Conservation (phyloP, 2,888 invertebrate genomes). For the Asteroscopus sphinx region DNA sequence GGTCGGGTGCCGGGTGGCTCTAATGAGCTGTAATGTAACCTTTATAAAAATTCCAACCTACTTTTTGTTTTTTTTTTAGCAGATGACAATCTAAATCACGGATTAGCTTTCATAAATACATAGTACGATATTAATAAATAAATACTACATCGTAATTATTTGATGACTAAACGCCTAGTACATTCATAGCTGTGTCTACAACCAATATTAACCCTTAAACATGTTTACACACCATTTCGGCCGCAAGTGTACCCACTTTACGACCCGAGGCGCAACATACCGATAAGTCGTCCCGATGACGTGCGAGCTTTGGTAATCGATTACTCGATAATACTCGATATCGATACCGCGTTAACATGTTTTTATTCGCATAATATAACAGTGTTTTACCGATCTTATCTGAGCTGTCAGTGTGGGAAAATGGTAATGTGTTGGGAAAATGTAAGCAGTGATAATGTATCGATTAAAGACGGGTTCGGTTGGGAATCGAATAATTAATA, state of each 20-base stretch:
- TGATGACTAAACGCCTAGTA: conserved; percentile 3
- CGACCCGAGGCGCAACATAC: conserved; percentile 53
- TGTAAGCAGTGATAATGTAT: conserved; percentile 20
- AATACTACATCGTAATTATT: conserved; percentile 13
- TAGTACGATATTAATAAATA: background rate
- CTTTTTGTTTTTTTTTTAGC: too few relatives aligned
- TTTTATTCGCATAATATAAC: conserved; percentile 51
- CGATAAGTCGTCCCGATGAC: conserved; percentile 65
- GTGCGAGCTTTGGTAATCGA: conserved; percentile 60
- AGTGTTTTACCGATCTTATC: conserved; percentile 48
- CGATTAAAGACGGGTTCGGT: conserved; percentile 18
- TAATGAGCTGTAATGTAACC: too few relatives aligned
- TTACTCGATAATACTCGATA: conserved; percentile 64
- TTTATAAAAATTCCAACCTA: too few relatives aligned
- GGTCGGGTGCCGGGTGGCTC: too few relatives aligned
- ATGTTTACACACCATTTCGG: conserved; percentile 38
- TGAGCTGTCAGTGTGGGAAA: conserved; percentile 29
- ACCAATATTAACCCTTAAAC: conserved; percentile 35
- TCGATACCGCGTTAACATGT: conserved; percentile 36
- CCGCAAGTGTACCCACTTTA: conserved; percentile 57
- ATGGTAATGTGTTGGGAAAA: conserved; percentile 31
- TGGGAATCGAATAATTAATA: conserved; percentile 32
- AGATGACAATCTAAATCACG: too few relatives aligned
- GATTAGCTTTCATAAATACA: too few relatives aligned
- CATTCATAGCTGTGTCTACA: conserved; percentile 33